phyloP scores from a whole-genome alignment of 2,797 vertebrate genomes.

The Cyclopterus lumpus region DNA sequence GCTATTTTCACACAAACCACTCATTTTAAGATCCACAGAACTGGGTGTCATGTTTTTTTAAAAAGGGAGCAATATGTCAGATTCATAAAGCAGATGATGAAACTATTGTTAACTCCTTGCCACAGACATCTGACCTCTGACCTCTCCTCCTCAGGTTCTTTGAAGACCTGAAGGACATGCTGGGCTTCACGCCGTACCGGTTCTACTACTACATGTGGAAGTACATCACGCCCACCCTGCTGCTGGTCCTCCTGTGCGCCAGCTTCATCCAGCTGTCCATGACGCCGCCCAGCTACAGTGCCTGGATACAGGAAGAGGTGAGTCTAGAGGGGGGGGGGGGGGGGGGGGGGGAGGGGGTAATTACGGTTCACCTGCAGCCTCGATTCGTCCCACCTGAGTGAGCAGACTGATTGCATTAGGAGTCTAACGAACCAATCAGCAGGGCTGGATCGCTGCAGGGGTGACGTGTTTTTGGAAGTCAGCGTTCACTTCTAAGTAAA shows the following conservation, averaged over 20 bases:
- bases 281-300: constrained; percentile 93
- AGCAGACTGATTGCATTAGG: background rate
- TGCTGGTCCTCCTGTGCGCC: constrained; percentile 87
- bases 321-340: constrained; percentile 48
- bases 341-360: background rate
- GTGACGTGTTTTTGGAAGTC: no score
- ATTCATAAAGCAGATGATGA: constrained; percentile 10
- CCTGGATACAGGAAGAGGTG: constrained; percentile 95
- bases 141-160: constrained; percentile 86
- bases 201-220: constrained; percentile 99
- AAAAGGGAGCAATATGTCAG: background rate
- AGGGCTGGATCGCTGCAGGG: no score
- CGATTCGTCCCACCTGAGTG: background rate
- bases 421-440: no score
- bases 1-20: no score
- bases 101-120: constrained; percentile 22
- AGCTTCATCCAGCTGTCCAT: constrained; percentile 92
- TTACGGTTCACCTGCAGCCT: constrained; percentile 10
- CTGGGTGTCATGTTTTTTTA: background rate
- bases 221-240: constrained; percentile 92
- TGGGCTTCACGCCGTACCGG: constrained; percentile 92
- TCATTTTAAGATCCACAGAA: background rate
- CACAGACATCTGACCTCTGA: constrained; percentile 38
- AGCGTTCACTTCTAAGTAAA: no score
- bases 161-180: constrained; percentile 97